phyloP scores from a whole-genome alignment of 2,797 vertebrate species.

The Dicrostonyx torquatus region DNA sequence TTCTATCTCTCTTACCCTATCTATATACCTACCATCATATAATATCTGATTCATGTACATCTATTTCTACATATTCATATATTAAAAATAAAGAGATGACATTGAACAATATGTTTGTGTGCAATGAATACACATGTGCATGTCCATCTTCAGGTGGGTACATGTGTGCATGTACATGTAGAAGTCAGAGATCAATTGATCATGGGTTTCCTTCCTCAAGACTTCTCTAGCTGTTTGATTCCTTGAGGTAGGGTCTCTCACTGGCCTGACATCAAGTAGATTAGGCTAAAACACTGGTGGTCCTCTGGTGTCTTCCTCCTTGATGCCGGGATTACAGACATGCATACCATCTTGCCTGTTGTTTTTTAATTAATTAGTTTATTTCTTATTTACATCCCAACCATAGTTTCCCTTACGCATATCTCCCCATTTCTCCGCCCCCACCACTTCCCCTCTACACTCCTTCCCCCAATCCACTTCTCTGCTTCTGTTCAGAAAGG shows the following conservation, averaged over 20 bases:
- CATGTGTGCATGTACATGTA: background rate
- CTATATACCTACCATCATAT: background rate
- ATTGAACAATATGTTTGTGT: background rate
- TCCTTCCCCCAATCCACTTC: background rate
- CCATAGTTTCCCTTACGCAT: background rate
- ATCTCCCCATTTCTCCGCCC: accelerated
- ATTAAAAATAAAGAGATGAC: background rate
- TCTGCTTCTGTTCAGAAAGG: background rate
- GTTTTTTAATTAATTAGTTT: background rate
- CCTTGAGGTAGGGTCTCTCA: background rate
- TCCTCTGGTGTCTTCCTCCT: background rate
- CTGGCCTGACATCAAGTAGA: background rate
- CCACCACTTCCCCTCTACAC: background rate
- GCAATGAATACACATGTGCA: background rate
- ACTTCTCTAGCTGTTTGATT: background rate
- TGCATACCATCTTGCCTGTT: background rate
- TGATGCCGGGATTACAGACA: background rate
- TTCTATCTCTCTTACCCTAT: background rate
- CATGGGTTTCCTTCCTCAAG: background rate
- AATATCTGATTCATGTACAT: background rate
- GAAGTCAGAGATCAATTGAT: background rate
- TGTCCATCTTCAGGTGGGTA: background rate
- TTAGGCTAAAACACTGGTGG: too few relatives aligned
- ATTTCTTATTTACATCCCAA: background rate
- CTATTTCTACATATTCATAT: background rate